phyloP scores from a whole-genome alignment of 2,113 vertebrate species.

The Lamprologus callipterus region DNA sequence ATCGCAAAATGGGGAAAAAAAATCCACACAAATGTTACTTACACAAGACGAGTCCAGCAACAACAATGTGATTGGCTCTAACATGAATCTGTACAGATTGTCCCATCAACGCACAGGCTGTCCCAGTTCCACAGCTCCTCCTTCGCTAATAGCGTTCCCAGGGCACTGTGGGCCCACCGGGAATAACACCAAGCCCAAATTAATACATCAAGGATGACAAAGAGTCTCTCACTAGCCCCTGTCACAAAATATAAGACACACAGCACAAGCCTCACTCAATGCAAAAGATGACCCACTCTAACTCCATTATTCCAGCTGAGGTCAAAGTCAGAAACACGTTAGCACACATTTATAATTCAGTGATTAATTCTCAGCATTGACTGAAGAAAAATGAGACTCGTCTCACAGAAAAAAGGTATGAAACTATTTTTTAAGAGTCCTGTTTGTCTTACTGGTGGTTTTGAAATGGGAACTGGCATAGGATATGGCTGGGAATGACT shows the following conservation, averaged over 20 bases:
- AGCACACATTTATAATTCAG: not conserved
- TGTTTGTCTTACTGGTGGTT: not conserved
- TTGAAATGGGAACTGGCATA: conserved; percentile 18
- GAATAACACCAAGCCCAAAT: conserved; percentile 16
- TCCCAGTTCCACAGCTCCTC: conserved; percentile 18
- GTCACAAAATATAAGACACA: conserved; percentile 18
- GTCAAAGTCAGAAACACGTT: not conserved
- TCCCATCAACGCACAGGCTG: conserved; percentile 49
- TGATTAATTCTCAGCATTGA: not conserved
- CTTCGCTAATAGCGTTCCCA: not conserved
- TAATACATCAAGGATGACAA: conserved; percentile 13
- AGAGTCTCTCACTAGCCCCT: not conserved
- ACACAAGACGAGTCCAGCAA: not conserved
- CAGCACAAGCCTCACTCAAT: conserved; percentile 10
- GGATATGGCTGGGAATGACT: conserved; percentile 14
- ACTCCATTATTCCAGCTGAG: not conserved
- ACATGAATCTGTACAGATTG: conserved; percentile 47
- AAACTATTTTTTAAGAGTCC: not conserved
- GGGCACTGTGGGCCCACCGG: not conserved
- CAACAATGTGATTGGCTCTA: not conserved
- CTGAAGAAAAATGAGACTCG: not conserved
- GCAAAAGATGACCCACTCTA: not conserved
- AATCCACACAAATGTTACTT: not conserved
- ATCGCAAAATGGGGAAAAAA: not conserved
- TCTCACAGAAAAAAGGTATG: not conserved